Base-by-base conservation (phyloP, 2,797 vertebrate genomes). In the Ceyx erithaca region DNA sequence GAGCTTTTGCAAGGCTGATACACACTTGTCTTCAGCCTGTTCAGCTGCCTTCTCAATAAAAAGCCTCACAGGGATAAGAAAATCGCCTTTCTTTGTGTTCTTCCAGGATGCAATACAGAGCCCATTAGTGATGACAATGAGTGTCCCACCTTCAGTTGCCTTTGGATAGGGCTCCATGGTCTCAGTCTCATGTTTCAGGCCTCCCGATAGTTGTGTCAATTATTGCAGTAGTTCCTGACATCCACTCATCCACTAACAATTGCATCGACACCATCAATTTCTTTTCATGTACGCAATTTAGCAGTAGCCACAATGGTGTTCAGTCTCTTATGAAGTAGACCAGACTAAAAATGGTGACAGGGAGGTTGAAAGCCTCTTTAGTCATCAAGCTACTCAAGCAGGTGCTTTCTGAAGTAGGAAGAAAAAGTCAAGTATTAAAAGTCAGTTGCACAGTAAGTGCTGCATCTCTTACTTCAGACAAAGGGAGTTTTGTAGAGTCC, bases 401-500 rank as follows among this genome's bases (percentile, higher is more conserved):
- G 94, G 96, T 97, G 93, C 91, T 96, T 97, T 97, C 97, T 96
- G 95, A 97, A 95, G 94, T 90, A 95, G 87, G 94, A 93, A 96
- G 97, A 97, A 96, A 98, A 98, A 86, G 85, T 71, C 96, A 97
- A 97, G 97, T 97, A 96, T 94, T 95, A 96, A 97, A 98, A 97
- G 97, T 93, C 87, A 78, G 70, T 91, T 95, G 66, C 0, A 1
- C 73, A 86, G 80, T 93, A 95, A 96, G 78, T 95, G 92, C 90
- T 96, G 92, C 66, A 92, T 96, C 96, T 94, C 94, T 91, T 81
- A 89, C 72, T 94, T 96, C 97, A 98, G 97, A 98, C 98, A 99
- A 98, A 98, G 95, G 97, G 95, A 97, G 98, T 98, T 98, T 98
- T 97, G 98, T 98, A 97, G 96, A 98, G 97, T 98, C 97, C 97